phyloP scores from a whole-genome alignment of 1,140 invertebrate genomes.

The Panulirus ornatus region DNA sequence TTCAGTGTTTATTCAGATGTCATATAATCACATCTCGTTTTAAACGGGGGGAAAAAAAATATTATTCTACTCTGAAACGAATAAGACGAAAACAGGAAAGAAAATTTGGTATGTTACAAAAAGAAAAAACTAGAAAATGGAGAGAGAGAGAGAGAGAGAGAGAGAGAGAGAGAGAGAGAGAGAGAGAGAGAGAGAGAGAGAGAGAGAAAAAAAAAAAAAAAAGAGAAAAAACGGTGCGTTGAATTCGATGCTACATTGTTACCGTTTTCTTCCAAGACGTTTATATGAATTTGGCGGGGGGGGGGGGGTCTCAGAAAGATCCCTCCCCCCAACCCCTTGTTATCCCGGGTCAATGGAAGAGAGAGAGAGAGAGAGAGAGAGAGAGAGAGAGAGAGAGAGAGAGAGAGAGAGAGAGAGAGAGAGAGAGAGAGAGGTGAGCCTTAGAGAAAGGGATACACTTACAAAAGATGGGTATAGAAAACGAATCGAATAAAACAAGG shows the following conservation, averaged over 20 bases:
- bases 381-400: neutral
- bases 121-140: neutral
- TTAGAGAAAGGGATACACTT: neutral
- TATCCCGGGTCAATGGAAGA: conserved; percentile 1
- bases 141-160: neutral
- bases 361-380: neutral
- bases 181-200: neutral
- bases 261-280: conserved; percentile 25
- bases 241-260: conserved; percentile 42
- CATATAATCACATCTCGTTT: neutral
- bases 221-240: neutral
- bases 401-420: neutral
- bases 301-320: neutral
- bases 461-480: conserved; percentile 7
- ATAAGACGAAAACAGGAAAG: neutral
- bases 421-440: neutral
- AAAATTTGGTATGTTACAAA: too few relatives aligned
- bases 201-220: conserved; percentile 19
- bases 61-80: neutral
- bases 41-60: neutral
- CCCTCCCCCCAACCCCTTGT: conserved; percentile 30
- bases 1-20: conserved; percentile 1
- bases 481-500: neutral
- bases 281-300: conserved; percentile 21
- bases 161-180: conserved; percentile 29